Evolutionary conservation across 2,888 invertebrate genomes (phyloP).

Genomic region (Caenorhabditis afra): DNA sequence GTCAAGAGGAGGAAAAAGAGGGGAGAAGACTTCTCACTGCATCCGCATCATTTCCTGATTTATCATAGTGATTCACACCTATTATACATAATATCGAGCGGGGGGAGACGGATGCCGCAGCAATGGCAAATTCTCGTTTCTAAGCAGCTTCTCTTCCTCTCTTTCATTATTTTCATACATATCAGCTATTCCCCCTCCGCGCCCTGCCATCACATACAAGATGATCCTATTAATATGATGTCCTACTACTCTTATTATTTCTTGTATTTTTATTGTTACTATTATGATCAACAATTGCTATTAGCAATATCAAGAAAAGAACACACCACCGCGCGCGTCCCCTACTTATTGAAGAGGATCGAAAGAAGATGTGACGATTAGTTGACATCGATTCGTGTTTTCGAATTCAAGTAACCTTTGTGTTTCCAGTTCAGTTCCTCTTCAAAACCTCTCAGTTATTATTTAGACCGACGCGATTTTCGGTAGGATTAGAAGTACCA

Average conservation of each 20-base stretch:
- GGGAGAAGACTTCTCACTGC: not conserved
- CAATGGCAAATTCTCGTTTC: constrained; percentile 46
- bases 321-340: not conserved
- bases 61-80: constrained; percentile 45
- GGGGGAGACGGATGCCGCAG: not conserved
- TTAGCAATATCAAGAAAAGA: too few species aligned
- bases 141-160: constrained; percentile 20
- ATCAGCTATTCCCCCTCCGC: constrained; percentile 5
- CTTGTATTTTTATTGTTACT: constrained; percentile 29
- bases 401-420: too few species aligned
- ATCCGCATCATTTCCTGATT: constrained; percentile 38
- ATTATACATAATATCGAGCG: constrained; percentile 20
- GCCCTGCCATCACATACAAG: not conserved
- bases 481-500: constrained; percentile 10
- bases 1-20: too few species aligned
- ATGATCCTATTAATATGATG: constrained; percentile 20
- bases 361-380: not conserved
- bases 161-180: constrained; percentile 16
- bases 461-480: too few species aligned
- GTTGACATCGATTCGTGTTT: not conserved
- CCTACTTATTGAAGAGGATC: too few species aligned
- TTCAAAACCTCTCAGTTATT: too few species aligned
- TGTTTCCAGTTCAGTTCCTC: too few species aligned
- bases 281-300: too few species aligned
- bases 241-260: not conserved